These are phyloP conservation scores for Mastomys coucha DNA, from an alignment of 2,113 vertebrate species.

Conservation along the genomic window DNA sequence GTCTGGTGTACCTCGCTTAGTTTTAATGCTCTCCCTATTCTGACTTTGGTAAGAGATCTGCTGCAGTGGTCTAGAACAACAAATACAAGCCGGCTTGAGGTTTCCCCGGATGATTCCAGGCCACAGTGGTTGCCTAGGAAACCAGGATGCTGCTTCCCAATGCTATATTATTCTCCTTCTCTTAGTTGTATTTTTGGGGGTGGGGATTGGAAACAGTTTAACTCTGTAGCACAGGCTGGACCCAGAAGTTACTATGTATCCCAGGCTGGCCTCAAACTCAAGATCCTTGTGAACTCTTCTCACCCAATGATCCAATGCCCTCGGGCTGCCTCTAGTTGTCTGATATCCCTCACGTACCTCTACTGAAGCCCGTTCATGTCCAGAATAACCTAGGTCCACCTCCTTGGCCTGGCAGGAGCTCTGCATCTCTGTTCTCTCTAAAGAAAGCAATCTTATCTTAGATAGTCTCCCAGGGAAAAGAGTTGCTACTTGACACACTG, in stretches of 20 bases:
- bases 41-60: background rate
- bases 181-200: background rate
- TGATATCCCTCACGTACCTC: too few relatives aligned
- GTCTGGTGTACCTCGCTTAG: rapidly evolving
- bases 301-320: background rate
- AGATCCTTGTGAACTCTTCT: background rate
- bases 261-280: background rate
- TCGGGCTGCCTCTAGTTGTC: background rate
- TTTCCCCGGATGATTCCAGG: background rate
- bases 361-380: background rate
- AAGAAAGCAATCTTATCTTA: background rate
- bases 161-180: background rate
- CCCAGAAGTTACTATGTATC: background rate
- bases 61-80: background rate
- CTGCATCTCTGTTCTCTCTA: background rate
- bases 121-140: background rate
- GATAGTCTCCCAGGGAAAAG: background rate
- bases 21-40: background rate
- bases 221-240: background rate
- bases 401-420: background rate
- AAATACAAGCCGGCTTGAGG: background rate
- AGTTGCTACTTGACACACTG: background rate
- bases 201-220: background rate
- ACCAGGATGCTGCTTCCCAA: background rate
- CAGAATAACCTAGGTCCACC: background rate